Evolutionary conservation across 2,888 invertebrate genomes (phyloP).

Genomic region (Nesidiocoris tenuis): DNA sequence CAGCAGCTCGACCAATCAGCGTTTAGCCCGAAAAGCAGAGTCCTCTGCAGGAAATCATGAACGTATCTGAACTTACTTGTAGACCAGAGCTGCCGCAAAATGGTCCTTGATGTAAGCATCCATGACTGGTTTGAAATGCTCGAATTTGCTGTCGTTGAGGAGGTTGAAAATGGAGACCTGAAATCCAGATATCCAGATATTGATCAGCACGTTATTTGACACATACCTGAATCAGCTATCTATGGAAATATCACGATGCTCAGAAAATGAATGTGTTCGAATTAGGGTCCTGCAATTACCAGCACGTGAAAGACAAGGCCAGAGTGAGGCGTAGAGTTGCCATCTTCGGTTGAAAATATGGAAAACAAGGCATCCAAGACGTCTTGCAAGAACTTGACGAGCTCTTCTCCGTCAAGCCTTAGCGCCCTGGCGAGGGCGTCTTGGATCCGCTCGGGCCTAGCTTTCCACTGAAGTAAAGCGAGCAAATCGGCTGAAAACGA

Average conservation of each 20-base stretch:
- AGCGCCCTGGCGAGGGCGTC: conserved; percentile 80
- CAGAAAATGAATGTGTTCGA: conserved; percentile 3
- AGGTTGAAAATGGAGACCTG: conserved; percentile 83
- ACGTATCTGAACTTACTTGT: conserved; percentile 81
- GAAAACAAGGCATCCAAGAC: conserved; percentile 90
- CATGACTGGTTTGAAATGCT: conserved; percentile 90
- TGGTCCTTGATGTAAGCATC: conserved; percentile 92
- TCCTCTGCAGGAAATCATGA: no score
- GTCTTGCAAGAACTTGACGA: conserved; percentile 92
- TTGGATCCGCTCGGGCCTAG: conserved; percentile 81
- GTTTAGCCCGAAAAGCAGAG: no score
- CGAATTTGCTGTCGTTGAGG: conserved; percentile 85
- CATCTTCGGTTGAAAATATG: conserved; percentile 90
- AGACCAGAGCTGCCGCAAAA: conserved; percentile 91
- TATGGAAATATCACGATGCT: background rate
- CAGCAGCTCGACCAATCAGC: no score
- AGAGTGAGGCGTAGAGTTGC: conserved; percentile 83
- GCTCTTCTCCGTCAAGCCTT: conserved; percentile 79
- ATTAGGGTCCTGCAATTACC: conserved; percentile 55
- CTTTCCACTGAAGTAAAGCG: conserved; percentile 87
- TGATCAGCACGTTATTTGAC: no score
- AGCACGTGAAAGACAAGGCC: conserved; percentile 89
- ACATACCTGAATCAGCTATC: no score
- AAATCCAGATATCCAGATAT: no score
- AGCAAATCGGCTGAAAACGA: conserved; percentile 72